Conservation (phyloP, 2,797 vertebrate genomes). For the Megaceryle alcyon region DNA sequence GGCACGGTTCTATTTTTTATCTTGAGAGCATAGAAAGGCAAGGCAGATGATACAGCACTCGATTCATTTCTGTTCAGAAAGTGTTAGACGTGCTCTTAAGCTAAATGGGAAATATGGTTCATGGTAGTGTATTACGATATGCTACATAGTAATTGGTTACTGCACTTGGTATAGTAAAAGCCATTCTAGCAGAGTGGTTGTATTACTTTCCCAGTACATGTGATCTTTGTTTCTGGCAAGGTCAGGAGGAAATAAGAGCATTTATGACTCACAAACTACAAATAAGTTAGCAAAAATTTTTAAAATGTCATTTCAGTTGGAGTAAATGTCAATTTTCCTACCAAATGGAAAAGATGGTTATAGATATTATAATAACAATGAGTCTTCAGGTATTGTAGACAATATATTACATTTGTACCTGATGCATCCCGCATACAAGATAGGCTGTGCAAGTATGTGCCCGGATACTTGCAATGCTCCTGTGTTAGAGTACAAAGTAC, state of each 20-base stretch:
- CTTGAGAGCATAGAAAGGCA: background rate
- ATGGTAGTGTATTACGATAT: background rate
- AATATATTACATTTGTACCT: background rate
- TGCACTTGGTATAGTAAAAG: background rate
- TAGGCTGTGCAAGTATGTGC: background rate
- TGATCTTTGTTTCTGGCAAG: background rate
- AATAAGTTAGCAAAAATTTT: background rate
- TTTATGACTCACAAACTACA: background rate
- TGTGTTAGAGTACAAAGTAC: background rate
- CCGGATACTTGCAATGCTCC: background rate
- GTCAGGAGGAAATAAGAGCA: background rate
- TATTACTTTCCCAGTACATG: rapidly evolving
- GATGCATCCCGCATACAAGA: background rate
- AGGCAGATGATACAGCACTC: background rate
- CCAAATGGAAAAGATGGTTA: background rate
- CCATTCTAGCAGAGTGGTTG: background rate
- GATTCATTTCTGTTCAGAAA: constrained; percentile 21
- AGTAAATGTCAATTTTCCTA: background rate
- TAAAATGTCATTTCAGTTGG: background rate
- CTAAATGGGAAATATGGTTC: background rate
- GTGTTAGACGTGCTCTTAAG: background rate
- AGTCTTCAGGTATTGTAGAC: background rate
- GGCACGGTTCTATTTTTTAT: background rate
- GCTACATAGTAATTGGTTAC: background rate
- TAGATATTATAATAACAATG: background rate